Conservation (phyloP, 1,140 invertebrate genomes). For the Ridgeia piscesae region DNA sequence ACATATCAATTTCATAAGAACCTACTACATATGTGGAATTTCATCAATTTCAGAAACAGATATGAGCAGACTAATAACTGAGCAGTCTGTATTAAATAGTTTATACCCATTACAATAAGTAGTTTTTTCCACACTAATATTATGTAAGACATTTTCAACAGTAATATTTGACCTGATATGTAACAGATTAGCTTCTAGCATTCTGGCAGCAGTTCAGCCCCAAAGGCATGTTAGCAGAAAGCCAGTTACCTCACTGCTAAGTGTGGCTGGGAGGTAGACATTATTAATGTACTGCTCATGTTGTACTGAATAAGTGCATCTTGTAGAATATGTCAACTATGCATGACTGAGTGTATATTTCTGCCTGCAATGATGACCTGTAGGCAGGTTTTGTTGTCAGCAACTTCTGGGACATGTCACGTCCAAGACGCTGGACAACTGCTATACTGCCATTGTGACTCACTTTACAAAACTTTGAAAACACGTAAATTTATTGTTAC, state of each 20-base stretch:
- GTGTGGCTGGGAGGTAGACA: neutral
- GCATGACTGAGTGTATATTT: neutral
- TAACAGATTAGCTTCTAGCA: neutral
- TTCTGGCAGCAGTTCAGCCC: neutral
- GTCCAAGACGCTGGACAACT: neutral
- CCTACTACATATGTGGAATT: no score
- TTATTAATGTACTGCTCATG: neutral
- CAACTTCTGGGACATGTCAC: neutral
- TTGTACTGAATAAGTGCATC: neutral
- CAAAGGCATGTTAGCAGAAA: neutral
- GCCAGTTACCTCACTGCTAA: no score
- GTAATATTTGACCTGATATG: neutral
- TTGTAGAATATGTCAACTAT: neutral
- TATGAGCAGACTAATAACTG: neutral
- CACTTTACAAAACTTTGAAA: neutral
- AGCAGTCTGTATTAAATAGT: neutral
- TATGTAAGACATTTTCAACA: neutral
- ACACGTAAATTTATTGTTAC: no score
- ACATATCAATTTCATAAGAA: neutral
- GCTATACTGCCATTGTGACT: neutral
- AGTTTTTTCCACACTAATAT: neutral
- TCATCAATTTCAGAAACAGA: no score
- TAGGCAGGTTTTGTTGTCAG: neutral
- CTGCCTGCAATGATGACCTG: neutral
- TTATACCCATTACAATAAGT: neutral